phyloP scores from a whole-genome alignment of 2,113 vertebrate genomes.

The Prunella himalayana region DNA sequence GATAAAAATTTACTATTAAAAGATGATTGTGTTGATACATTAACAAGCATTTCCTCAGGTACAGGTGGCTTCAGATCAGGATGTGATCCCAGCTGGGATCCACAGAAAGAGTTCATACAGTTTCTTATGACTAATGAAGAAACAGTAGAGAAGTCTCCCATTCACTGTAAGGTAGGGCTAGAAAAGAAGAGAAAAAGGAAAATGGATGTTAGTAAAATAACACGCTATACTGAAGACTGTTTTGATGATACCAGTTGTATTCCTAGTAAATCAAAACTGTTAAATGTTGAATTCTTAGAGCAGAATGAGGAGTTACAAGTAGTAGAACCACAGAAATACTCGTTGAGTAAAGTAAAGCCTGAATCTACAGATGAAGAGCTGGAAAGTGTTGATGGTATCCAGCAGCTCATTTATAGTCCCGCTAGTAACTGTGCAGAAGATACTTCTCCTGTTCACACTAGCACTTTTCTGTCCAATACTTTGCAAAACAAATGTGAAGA shows the following conservation, averaged over 20 bases:
- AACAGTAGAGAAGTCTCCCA: constrained; percentile 74
- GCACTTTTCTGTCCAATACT: constrained; percentile 75
- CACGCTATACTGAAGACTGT: constrained; percentile 82
- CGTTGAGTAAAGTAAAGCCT: constrained; percentile 76
- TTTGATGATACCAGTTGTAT: constrained; percentile 78
- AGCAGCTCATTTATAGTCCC: constrained; percentile 80
- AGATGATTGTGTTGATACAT: constrained; percentile 71
- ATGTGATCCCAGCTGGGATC: constrained; percentile 82
- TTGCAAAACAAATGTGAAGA: constrained; percentile 82
- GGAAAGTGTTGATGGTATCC: constrained; percentile 77
- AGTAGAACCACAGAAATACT: constrained; percentile 72
- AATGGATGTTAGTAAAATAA: constrained; percentile 80
- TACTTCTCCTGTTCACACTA: constrained; percentile 80
- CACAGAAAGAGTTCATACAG: constrained; percentile 84
- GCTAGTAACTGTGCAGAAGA: constrained; percentile 79
- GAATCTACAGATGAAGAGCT: constrained; percentile 78
- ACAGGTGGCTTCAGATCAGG: constrained; percentile 77
- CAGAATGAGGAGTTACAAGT: constrained; percentile 78
- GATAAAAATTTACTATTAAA: constrained; percentile 73
- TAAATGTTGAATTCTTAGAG: constrained; percentile 74
- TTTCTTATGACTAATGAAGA: constrained; percentile 84
- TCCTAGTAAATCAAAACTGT: constrained; percentile 72
- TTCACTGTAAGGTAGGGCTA: constrained; percentile 76
- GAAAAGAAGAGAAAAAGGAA: constrained; percentile 83
- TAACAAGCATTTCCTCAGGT: constrained; percentile 82